Conservation (phyloP, 2,888 invertebrate genomes). For the Subacronicta megacephala region DNA sequence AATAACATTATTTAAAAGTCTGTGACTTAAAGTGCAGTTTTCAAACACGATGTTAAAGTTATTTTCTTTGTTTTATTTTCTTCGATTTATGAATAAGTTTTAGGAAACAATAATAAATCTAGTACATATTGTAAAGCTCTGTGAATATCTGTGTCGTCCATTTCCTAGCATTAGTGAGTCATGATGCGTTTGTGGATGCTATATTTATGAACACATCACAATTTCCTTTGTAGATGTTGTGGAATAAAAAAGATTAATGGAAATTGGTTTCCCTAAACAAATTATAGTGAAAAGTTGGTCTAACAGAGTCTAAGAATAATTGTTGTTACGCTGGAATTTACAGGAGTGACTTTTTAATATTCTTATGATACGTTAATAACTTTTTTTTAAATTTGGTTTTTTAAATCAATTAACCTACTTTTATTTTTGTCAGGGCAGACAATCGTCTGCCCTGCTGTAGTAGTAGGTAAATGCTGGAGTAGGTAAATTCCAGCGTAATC, state of each 20-base stretch:
- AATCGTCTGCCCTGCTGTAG: too few relatives aligned
- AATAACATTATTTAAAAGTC: slow-evolving; percentile 3
- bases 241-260: slow-evolving; percentile 23
- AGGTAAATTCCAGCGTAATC: too few relatives aligned
- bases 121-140: slow-evolving; percentile 24
- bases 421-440: too few relatives aligned
- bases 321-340: too few relatives aligned
- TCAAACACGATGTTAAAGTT: neutral
- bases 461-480: too few relatives aligned
- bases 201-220: slow-evolving; percentile 37
- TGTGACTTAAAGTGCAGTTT: slow-evolving; percentile 11
- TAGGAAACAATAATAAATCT: slow-evolving; percentile 29
- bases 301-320: neutral
- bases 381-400: too few relatives aligned
- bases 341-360: neutral
- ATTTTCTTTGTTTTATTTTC: slow-evolving; percentile 23
- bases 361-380: too few relatives aligned
- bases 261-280: slow-evolving; percentile 1
- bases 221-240: slow-evolving; percentile 32
- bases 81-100: slow-evolving; percentile 11
- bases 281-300: neutral
- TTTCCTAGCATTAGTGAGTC: slow-evolving; percentile 46
- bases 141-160: slow-evolving; percentile 43
- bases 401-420: too few relatives aligned
- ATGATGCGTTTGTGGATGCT: slow-evolving; percentile 42